phyloP scores from a whole-genome alignment of 2,888 invertebrate genomes.

The Chymomyza caudatula region DNA sequence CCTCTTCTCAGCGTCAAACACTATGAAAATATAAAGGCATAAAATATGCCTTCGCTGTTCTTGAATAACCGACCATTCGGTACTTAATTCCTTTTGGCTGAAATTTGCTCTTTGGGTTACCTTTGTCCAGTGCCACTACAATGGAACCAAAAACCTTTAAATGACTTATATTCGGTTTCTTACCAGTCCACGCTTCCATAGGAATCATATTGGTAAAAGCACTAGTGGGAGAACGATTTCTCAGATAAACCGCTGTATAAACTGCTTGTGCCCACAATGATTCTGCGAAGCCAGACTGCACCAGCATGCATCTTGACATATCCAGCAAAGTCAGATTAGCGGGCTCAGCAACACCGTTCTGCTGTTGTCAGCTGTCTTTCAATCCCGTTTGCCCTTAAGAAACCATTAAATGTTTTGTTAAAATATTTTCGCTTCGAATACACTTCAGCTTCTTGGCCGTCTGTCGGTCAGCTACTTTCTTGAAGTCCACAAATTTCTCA shows the following conservation, averaged over 20 bases:
- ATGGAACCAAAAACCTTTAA: conserved; percentile 22
- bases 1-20: neutral
- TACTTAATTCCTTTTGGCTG: conserved; percentile 6
- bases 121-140: conserved; percentile 14
- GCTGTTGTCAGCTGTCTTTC: conserved; percentile 25
- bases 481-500: conserved; percentile 28
- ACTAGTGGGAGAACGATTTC: conserved; percentile 24
- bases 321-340: conserved; percentile 27
- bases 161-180: conserved; percentile 18
- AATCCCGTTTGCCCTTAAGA: conserved; percentile 16
- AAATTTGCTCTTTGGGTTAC: conserved; percentile 12
- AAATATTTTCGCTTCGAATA: conserved; percentile 31
- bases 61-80: neutral
- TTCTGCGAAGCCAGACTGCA: conserved; percentile 15
- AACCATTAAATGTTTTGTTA: too few relatives aligned
- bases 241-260: conserved; percentile 16
- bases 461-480: conserved; percentile 21
- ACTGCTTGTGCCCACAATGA: conserved; percentile 10
- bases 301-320: conserved; percentile 22
- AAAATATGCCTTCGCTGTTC: conserved; percentile 15
- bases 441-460: conserved; percentile 21
- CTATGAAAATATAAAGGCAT: too few relatives aligned
- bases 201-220: conserved; percentile 14
- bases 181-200: conserved; percentile 15
- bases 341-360: conserved; percentile 31